These are phyloP conservation scores for Chrysodeixis includens DNA, from an alignment of 2,888 invertebrate species.

Conservation along the genomic window DNA sequence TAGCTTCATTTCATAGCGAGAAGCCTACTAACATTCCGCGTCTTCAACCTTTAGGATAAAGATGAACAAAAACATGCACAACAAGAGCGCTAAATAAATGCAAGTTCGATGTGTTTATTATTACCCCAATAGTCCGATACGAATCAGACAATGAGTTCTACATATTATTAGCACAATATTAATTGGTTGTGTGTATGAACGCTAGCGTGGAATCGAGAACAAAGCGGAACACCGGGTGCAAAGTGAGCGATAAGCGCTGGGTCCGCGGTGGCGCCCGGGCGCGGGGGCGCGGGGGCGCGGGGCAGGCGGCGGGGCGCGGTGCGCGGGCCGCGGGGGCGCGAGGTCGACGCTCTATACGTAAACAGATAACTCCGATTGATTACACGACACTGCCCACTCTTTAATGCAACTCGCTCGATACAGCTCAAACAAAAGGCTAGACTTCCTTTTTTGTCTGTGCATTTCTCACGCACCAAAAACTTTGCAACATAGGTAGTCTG, in stretches of 20 bases:
- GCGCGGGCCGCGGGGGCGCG: conserved; percentile 56
- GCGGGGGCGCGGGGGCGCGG: conserved; percentile 34
- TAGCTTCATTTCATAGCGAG: no score
- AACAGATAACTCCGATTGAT: conserved; percentile 84
- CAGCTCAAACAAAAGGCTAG: conserved; percentile 53
- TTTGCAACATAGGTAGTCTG: not conserved
- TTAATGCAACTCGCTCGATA: conserved; percentile 50
- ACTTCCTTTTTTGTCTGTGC: conserved; percentile 33
- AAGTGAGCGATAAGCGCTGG: conserved; percentile 66
- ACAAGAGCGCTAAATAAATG: no score
- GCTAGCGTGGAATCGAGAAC: conserved; percentile 69
- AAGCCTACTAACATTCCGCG: no score
- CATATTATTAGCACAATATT: conserved; percentile 43
- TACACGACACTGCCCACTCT: conserved; percentile 75
- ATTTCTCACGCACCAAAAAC: conserved; percentile 33
- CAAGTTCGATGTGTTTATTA: not conserved
- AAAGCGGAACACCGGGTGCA: conserved; percentile 78
- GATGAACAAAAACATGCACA: no score
- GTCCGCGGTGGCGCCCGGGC: conserved; percentile 51
- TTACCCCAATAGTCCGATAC: not conserved
- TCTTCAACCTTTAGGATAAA: no score
- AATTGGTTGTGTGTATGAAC: conserved; percentile 41
- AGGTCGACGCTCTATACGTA: conserved; percentile 78
- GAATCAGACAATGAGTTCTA: conserved; percentile 12
- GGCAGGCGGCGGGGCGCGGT: conserved; percentile 38